A percentile compares a stretch with the other conserved stretches of the same genome.
These are phyloP conservation scores for Chroicocephalus ridibundus DNA, from an alignment of 2,113 vertebrate species.

Conservation along the genomic window DNA sequence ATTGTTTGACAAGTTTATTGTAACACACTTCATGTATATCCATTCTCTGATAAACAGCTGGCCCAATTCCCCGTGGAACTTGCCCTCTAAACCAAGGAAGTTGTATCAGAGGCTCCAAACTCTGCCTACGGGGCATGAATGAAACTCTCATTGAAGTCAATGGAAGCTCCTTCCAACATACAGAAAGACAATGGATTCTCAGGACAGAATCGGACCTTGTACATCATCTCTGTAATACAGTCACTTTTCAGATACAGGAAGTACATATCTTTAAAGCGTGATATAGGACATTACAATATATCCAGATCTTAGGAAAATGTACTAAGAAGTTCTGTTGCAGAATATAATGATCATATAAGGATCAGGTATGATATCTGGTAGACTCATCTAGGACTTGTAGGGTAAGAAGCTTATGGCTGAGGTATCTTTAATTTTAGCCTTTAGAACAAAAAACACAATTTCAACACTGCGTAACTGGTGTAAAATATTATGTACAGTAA, in stretches of 20 bases:
- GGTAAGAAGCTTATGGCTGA: conserved; percentile 21
- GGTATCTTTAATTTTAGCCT: conserved; percentile 42
- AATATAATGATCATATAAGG: conserved; percentile 30
- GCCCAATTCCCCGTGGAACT: not conserved
- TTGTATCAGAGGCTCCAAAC: not conserved
- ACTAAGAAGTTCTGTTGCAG: conserved; percentile 59
- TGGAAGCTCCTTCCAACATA: not conserved
- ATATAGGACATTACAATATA: conserved; percentile 60
- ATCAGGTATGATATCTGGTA: not conserved
- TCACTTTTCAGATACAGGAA: conserved; percentile 30
- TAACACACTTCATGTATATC: not conserved
- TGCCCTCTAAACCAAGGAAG: not conserved
- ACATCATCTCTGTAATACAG: not conserved
- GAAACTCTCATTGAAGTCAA: not conserved
- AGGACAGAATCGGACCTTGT: conserved; percentile 1
- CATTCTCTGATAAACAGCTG: not conserved
- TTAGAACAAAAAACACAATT: conserved; percentile 3
- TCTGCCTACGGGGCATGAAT: not conserved
- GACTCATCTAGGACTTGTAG: not conserved
- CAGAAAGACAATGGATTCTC: not conserved
- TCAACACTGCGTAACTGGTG: not conserved
- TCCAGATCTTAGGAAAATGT: conserved; percentile 21
- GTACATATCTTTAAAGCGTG: not conserved
- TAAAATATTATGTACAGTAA: conserved; percentile 49
- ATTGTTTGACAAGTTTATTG: not conserved